A percentile compares a stretch with the other conserved stretches of the same genome.
phyloP scores from a whole-genome alignment of 2,113 vertebrate genomes.

The Camelus dromedarius region DNA sequence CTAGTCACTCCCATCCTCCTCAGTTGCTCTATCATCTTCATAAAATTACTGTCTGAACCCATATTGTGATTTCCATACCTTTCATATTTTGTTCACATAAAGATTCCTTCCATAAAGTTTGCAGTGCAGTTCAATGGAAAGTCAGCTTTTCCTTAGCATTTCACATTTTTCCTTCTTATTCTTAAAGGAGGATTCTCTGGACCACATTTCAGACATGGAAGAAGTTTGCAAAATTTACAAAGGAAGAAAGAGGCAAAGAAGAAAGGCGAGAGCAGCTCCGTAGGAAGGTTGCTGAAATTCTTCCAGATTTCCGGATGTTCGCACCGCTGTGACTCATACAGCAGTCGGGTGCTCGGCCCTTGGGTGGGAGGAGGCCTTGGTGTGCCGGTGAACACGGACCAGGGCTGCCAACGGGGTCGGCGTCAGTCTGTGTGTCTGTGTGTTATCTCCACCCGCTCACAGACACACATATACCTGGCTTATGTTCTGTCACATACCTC shows the following conservation, averaged over 20 bases:
- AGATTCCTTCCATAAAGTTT: background rate
- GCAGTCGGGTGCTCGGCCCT: background rate
- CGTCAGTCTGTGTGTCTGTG: rapidly evolving
- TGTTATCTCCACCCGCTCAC: background rate
- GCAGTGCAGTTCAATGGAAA: background rate
- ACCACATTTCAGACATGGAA: conserved; percentile 90
- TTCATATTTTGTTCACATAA: background rate
- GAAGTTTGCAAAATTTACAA: conserved; percentile 86
- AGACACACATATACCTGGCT: background rate
- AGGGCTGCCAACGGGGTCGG: rapidly evolving
- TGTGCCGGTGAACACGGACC: background rate
- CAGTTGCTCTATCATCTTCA: background rate
- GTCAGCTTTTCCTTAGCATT: background rate
- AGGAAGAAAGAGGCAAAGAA: conserved; percentile 90
- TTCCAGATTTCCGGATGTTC: conserved; percentile 90
- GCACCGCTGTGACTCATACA: background rate
- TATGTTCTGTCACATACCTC: background rate
- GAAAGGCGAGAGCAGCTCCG: conserved; percentile 89
- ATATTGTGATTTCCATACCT: background rate
- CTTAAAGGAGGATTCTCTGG: conserved; percentile 87
- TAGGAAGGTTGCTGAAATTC: conserved; percentile 92
- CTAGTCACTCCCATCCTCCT: background rate
- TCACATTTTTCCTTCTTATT: conserved; percentile 56
- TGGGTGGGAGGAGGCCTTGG: background rate
- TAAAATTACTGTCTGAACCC: background rate